A percentile compares a stretch with the other conserved stretches of the same genome.
These are phyloP conservation scores for Heliconius nattereri DNA, from an alignment of 1,140 invertebrate species.

Conservation along the genomic window DNA sequence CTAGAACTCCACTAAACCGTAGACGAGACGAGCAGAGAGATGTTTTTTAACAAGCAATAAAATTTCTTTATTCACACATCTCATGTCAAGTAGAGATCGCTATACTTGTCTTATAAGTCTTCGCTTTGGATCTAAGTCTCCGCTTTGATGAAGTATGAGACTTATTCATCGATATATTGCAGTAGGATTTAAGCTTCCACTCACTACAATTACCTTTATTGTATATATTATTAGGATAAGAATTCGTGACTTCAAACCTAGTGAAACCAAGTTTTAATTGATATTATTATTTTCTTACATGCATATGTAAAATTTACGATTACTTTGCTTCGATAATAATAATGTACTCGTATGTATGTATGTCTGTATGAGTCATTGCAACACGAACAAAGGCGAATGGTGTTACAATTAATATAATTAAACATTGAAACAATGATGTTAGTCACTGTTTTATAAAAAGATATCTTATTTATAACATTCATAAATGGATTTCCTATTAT, in stretches of 20 bases:
- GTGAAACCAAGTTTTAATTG: background rate
- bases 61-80: too few relatives aligned
- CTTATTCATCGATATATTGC: too few relatives aligned
- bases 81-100: too few relatives aligned
- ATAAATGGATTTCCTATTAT: constrained; percentile 1
- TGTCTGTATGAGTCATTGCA: constrained; percentile 8
- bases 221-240: background rate
- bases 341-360: constrained; percentile 1
- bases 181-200: too few relatives aligned
- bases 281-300: background rate
- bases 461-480: constrained; percentile 26
- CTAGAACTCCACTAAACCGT: too few relatives aligned
- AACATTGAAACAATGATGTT: constrained; percentile 47
- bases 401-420: constrained; percentile 56
- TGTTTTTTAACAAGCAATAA: too few relatives aligned
- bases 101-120: too few relatives aligned
- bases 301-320: background rate
- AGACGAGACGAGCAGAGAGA: too few relatives aligned
- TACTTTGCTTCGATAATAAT: background rate
- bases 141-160: too few relatives aligned
- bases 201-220: background rate
- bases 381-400: constrained; percentile 42
- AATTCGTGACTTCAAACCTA: constrained; percentile 12
- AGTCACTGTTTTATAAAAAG: constrained; percentile 42
- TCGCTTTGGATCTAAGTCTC: too few relatives aligned